Conservation (phyloP, 2,113 vertebrate species). For the Calcarius ornatus region DNA sequence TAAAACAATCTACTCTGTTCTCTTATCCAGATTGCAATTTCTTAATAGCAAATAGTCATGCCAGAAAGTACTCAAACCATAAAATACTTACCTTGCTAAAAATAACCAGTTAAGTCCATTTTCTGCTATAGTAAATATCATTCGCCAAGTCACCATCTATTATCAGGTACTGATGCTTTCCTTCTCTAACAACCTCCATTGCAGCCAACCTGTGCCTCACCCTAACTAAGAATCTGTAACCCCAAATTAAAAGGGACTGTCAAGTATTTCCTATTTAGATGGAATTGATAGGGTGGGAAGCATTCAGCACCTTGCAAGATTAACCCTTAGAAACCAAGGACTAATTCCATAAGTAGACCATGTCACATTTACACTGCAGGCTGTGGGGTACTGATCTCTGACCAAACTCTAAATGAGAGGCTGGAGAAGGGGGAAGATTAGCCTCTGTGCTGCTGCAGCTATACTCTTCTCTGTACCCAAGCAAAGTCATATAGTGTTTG, state of each 20-base stretch:
- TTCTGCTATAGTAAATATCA: conserved; percentile 7
- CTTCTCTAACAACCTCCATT: background rate
- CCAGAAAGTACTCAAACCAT: background rate
- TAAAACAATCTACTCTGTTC: background rate
- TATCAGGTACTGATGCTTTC: background rate
- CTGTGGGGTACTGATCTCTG: background rate
- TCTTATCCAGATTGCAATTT: background rate
- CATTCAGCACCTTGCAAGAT: background rate
- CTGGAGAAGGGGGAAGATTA: background rate
- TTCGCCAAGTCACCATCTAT: background rate
- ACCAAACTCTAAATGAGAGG: background rate
- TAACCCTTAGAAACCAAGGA: background rate
- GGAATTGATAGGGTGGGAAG: background rate
- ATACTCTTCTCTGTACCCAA: background rate
- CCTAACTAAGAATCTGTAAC: background rate
- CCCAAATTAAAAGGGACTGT: background rate
- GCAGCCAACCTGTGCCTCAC: background rate
- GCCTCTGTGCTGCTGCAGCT: background rate
- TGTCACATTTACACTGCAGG: background rate
- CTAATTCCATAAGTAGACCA: background rate
- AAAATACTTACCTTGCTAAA: conserved; percentile 33
- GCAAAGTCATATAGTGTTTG: background rate
- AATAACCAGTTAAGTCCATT: background rate
- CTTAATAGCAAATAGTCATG: background rate
- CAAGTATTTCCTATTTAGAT: background rate